phyloP scores from a whole-genome alignment of 2,797 vertebrate genomes.

The Emys orbicularis region DNA sequence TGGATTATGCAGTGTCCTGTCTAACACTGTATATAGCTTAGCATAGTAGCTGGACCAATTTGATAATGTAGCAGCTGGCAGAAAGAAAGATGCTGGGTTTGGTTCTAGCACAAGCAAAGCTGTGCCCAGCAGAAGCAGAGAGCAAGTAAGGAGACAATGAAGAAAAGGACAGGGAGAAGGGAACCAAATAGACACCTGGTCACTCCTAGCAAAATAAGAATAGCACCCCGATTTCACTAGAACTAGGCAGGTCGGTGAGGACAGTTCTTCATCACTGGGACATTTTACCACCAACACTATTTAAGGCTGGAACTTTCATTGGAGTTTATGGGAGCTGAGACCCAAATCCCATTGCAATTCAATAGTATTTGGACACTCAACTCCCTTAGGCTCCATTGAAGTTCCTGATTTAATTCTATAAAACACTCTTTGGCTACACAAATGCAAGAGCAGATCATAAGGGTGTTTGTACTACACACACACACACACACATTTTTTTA shows the following conservation, averaged over 20 bases:
- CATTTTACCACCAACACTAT: not conserved
- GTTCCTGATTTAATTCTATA: not conserved
- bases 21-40: slow-evolving; percentile 39
- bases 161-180: not conserved
- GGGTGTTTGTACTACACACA: not conserved
- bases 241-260: not conserved
- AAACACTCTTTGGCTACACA: not conserved
- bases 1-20: not conserved
- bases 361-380: not conserved
- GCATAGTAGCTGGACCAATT: not conserved
- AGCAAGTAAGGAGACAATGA: not conserved
- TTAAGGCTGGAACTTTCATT: not conserved
- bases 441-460: not conserved
- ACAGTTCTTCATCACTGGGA: not conserved
- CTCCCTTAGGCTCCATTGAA: not conserved
- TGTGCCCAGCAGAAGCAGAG: not conserved
- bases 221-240: not conserved
- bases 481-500: not conserved
- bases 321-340: not conserved
- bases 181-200: not conserved
- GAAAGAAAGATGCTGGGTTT: not conserved
- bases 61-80: not conserved
- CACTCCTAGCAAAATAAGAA: not conserved
- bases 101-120: slow-evolving; percentile 9
- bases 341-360: not conserved